phyloP scores from a whole-genome alignment of 2,888 invertebrate species.

The Agrochola lychnidis region DNA sequence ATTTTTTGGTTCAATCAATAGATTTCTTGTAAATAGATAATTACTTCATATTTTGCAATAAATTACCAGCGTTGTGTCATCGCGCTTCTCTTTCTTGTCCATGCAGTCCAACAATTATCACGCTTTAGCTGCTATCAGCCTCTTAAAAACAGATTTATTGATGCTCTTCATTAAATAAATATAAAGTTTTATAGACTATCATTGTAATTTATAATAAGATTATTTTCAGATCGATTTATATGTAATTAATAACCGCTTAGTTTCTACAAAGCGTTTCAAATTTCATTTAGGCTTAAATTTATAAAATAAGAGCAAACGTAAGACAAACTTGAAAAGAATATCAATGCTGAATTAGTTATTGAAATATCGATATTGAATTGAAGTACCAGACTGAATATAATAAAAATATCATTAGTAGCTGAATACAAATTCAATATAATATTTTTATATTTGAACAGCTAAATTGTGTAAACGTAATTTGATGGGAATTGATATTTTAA shows the following conservation, averaged over 20 bases:
- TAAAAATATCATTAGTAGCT: slow-evolving; percentile 45
- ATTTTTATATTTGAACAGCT: slow-evolving; percentile 28
- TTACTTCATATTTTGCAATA: too few relatives aligned
- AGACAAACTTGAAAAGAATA: slow-evolving; percentile 32
- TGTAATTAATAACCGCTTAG: slow-evolving; percentile 33
- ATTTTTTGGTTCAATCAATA: too few relatives aligned
- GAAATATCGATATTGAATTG: slow-evolving; percentile 30
- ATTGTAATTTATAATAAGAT: slow-evolving; percentile 27
- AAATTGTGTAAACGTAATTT: slow-evolving; percentile 43
- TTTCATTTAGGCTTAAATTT: slow-evolving; percentile 18
- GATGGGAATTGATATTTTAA: slow-evolving; percentile 38
- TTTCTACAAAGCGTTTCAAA: slow-evolving; percentile 5
- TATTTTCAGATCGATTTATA: slow-evolving; percentile 28
- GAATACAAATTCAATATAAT: slow-evolving; percentile 32
- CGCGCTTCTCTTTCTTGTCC: too few relatives aligned
- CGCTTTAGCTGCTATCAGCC: too few relatives aligned
- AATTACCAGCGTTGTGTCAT: too few relatives aligned
- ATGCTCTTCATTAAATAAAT: neutral
- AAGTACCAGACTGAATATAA: slow-evolving; percentile 24
- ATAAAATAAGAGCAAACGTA: slow-evolving; percentile 1
- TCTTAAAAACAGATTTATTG: neutral
- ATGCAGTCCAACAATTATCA: too few relatives aligned
- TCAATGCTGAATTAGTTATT: slow-evolving; percentile 37
- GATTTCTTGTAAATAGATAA: too few relatives aligned
- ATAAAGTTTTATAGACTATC: neutral